phyloP scores from a whole-genome alignment of 2,888 invertebrate genomes.

The Pachymerium ferrugineum region DNA sequence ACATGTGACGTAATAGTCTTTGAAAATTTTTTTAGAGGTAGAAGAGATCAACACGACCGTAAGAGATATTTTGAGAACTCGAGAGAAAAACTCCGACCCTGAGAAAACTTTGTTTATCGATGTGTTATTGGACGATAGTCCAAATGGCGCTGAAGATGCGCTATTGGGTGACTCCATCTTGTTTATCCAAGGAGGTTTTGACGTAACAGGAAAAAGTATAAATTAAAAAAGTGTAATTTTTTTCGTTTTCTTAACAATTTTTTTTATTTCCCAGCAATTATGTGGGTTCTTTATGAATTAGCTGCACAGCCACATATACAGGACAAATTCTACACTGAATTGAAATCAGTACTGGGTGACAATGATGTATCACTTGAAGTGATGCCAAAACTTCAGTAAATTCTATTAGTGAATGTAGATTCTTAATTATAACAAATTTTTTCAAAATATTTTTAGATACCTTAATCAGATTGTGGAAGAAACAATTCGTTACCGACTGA shows the following conservation, averaged over 20 bases:
- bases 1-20: too few relatives aligned
- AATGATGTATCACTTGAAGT: neutral
- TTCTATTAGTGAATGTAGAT: too few relatives aligned
- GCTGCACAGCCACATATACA: neutral
- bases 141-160: too few relatives aligned
- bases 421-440: neutral
- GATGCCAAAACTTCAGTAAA: neutral
- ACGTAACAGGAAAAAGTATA: neutral
- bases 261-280: neutral
- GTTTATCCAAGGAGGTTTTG: neutral
- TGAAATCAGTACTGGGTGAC: neutral
- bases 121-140: neutral
- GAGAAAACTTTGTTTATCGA: neutral
- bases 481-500: neutral
- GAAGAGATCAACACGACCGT: neutral
- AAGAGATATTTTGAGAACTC: neutral
- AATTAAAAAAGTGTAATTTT: neutral
- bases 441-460: neutral
- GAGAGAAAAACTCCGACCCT: neutral
- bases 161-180: neutral
- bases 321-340: neutral
- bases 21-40: too few relatives aligned
- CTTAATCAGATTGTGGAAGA: neutral
- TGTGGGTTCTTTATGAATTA: neutral
- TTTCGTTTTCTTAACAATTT: too few relatives aligned